Base-by-base conservation (phyloP, 1,140 invertebrate genomes). In the Stegodyphus dumicola region DNA sequence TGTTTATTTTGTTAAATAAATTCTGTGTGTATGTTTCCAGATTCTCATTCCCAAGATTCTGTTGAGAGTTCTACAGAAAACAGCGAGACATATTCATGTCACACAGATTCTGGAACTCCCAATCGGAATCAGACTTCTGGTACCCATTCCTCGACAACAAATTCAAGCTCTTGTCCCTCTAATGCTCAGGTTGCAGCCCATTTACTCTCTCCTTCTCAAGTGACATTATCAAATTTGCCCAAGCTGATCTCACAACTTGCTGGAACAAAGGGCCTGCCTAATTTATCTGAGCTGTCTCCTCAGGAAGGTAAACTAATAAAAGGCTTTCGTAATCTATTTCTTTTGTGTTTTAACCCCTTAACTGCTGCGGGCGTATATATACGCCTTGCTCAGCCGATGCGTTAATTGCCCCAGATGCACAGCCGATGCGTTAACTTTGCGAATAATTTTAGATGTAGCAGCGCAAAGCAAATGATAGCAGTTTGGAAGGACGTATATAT, bases 181-280 rank as follows among this genome's bases (percentile, higher is more conserved):
- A 90, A 88, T 86, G 87, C 94, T 94, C 74, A 92, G 94, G 74
- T 85, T 53, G 91, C 95, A 89, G 91, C 93, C 76, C 88, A 87
- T 52, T 52, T 84, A 53, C 84, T 78, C 9, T 87, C 86, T 52
- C 89, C 87, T 56, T 88, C 87, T 60, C 89, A 92, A 78, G 91
- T 92, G 66, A 92, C 91, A 52, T 77, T 92, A 60, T 91, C 92
- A 65, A 92, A 90, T 89, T 90, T 93, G 84, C 92, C 92, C 7
- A 87, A 87, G 71, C 89, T 93, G 77, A 89, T 93, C 17, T 92
- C 92, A 64, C 92, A 93, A 90, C 92, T 92, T 80, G 91, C 91
- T 70, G 91, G 90, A 88, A 91, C 91, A 85, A 87, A 88, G 87
- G 88, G 88, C 64, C 85, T 91, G 87, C 89, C 88, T 65, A 87